Percentiles rank a stretch among this genome's conserved stretches.
Conservation (phyloP, 2,888 invertebrate genomes). For the Mantis religiosa region DNA sequence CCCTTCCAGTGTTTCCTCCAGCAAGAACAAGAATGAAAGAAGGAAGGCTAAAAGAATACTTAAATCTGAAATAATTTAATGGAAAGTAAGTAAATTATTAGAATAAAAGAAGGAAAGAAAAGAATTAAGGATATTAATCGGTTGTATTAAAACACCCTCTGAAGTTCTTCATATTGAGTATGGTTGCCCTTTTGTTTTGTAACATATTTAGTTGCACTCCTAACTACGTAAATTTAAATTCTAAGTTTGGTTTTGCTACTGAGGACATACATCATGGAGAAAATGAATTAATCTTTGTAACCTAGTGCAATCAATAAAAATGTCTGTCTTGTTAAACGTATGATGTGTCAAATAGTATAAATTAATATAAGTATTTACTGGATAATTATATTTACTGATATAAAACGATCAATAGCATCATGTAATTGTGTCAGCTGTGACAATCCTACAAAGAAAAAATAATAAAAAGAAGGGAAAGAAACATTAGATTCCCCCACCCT, state of each 20-base stretch:
- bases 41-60: no score
- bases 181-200: background rate
- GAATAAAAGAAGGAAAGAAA: background rate
- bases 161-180: background rate
- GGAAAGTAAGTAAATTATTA: no score
- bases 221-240: background rate
- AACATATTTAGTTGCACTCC: background rate
- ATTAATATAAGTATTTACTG: constrained; percentile 23
- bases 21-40: no score
- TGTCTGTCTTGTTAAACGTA: constrained; percentile 24
- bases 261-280: background rate
- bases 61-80: no score
- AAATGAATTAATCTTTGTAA: constrained; percentile 21
- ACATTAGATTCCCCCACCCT: background rate
- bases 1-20: no score
- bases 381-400: constrained; percentile 20
- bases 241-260: background rate
- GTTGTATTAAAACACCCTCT: background rate
- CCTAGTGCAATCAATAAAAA: constrained; percentile 31
- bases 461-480: constrained; percentile 7
- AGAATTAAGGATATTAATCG: background rate
- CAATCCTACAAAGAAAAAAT: constrained; percentile 26
- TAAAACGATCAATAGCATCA: constrained; percentile 25
- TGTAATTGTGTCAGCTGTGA: constrained; percentile 30
- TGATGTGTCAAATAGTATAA: constrained; percentile 26